Base-by-base conservation (phyloP, 2,797 vertebrate species). In the Myotis myotis region DNA sequence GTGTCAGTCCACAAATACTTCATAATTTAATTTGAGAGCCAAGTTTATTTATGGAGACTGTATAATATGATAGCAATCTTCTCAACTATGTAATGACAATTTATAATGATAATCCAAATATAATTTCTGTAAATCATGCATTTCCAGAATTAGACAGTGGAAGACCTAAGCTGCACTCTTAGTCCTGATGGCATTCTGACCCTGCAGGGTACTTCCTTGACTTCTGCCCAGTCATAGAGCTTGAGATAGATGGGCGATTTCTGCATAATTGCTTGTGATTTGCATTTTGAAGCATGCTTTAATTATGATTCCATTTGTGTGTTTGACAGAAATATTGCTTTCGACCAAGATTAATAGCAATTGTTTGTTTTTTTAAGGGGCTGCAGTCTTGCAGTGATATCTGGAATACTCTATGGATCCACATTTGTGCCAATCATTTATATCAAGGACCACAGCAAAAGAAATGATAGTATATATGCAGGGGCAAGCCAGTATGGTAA, bases 401-500 rank as follows among this genome's bases (percentile, higher is more conserved):
- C 98, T 4, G 99, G 99, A 64, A 96, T 99, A 88, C 89, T 99
- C 36, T 99, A 99, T 0, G 99, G 99, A 8, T 98, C 98, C 30
- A 98, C 98, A 51, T 99, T 99, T 95, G 76, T 98, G 30, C 99
- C 99, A 3, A 97, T 99, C 66, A 98, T 99, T 95, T 99, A 99
- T 97, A 99, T 99, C 89, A 99, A 99, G 98, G 98, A 98, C 95
- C 99, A 98, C 47, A 98, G 99, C 64, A 97, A 97, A 30, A 98
- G 96, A 96, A 98, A 97, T 89, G 98, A 97, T 80, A 99, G 99
- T 47, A 19, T 97, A 0, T 99, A 99, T 47, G 72, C 98, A 25
- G 99, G 99, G 94, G 99, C 99, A 80, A 99, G 99, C 97, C 97
- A 98, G 71, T 99, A 98, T 64, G 99, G 99, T 99, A 98, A 96